phyloP scores from a whole-genome alignment of 2,797 vertebrate species.

The Loriculus beryllinus region DNA sequence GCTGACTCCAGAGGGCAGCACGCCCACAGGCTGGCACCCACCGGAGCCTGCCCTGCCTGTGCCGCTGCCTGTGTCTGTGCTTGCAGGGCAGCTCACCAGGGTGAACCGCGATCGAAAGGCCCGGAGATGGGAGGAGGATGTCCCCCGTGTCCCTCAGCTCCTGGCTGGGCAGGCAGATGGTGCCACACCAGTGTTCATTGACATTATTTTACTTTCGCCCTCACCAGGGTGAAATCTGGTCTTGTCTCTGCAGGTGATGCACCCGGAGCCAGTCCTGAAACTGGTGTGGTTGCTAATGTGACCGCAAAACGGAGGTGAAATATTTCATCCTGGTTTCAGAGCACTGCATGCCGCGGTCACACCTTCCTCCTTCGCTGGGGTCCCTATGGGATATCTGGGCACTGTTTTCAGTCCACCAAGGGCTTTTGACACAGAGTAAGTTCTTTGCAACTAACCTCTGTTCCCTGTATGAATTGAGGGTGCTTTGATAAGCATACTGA shows the following conservation, averaged over 20 bases:
- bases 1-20: constrained; percentile 60
- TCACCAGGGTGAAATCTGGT: not conserved
- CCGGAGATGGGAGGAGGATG: fast-evolving
- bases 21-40: not conserved
- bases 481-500: constrained; percentile 28
- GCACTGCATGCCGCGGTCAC: not conserved
- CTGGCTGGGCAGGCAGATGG: not conserved
- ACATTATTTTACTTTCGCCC: not conserved
- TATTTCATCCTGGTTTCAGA: not conserved
- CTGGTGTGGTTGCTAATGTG: not conserved
- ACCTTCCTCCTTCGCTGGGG: not conserved
- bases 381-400: not conserved
- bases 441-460: not conserved
- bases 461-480: not conserved
- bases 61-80: not conserved
- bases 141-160: fast-evolving
- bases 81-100: fast-evolving
- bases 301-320: constrained; percentile 4
- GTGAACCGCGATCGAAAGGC: fast-evolving
- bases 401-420: not conserved
- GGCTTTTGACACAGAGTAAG: not conserved
- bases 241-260: not conserved
- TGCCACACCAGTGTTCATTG: not conserved
- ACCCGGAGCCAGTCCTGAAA: not conserved
- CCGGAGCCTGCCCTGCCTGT: not conserved